A percentile compares a stretch with the other conserved stretches of the same genome.
phyloP scores from a whole-genome alignment of 2,888 invertebrate species.

The Nephrocerus scutellatus region DNA sequence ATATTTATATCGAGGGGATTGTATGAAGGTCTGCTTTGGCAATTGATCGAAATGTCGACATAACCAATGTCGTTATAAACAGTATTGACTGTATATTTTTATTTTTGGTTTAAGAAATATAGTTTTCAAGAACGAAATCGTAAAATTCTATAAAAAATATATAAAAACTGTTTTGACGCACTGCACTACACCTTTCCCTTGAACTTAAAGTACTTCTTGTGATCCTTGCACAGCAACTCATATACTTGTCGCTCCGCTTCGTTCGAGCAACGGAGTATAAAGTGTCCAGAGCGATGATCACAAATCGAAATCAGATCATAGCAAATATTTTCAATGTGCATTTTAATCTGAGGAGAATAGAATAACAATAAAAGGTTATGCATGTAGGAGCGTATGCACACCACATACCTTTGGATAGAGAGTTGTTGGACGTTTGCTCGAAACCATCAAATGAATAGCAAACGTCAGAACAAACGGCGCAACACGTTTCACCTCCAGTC shows the following conservation, averaged over 20 bases:
- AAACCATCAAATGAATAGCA: constrained; percentile 41
- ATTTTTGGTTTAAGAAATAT: no score
- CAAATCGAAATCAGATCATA: constrained; percentile 40
- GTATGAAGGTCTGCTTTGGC: no score
- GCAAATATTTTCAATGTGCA: constrained; percentile 42
- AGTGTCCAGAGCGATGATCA: constrained; percentile 43
- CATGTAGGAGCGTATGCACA: no score
- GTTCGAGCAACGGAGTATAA: constrained; percentile 42
- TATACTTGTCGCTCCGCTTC: constrained; percentile 44
- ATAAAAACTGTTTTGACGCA: no score
- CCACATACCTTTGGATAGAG: constrained; percentile 41
- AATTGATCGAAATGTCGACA: no score
- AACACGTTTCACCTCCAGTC: constrained; percentile 39
- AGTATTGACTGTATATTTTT: no score
- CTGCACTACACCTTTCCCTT: constrained; percentile 45
- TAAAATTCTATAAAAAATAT: no score
- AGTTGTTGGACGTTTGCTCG: constrained; percentile 41
- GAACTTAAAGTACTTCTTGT: constrained; percentile 44
- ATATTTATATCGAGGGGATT: no score
- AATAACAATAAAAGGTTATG: not conserved
- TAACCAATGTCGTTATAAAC: no score
- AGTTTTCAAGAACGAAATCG: no score
- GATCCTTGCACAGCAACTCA: constrained; percentile 39
- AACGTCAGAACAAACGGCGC: constrained; percentile 43
- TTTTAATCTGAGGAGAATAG: constrained; percentile 37